Conservation (phyloP, 2,888 invertebrate species). For the Acleris emargana region DNA sequence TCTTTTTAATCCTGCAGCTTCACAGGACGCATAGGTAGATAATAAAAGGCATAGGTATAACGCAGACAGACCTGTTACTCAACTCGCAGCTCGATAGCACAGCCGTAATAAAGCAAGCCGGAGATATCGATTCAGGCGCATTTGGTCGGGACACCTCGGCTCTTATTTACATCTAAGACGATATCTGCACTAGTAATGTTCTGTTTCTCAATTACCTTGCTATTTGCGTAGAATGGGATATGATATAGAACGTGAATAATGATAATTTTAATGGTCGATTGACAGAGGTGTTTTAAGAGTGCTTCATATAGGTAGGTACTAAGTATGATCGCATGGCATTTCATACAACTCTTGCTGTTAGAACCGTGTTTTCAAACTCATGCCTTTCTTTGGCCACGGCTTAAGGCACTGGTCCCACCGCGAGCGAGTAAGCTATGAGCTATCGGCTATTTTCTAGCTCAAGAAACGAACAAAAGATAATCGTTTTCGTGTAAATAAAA, state of each 20-base stretch:
- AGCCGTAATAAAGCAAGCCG: conserved; percentile 34
- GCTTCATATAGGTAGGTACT: too few species aligned
- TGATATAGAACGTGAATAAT: conserved; percentile 9
- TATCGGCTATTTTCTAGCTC: too few species aligned
- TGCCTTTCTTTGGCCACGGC: too few species aligned
- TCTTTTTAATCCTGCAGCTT: neutral
- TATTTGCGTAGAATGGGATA: conserved; percentile 10
- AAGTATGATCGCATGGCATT: too few species aligned
- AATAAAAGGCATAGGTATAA: conserved; percentile 13
- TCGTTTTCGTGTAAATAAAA: too few species aligned
- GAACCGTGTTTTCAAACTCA: too few species aligned
- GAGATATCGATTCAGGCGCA: conserved; percentile 34
- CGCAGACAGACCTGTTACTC: conserved; percentile 34
- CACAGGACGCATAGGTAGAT: conserved; percentile 14
- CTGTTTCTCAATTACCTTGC: conserved; percentile 17
- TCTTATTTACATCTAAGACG: conserved; percentile 35
- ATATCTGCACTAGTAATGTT: conserved; percentile 22
- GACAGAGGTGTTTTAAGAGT: too few species aligned
- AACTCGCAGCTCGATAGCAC: conserved; percentile 23
- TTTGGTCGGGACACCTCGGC: conserved; percentile 34
- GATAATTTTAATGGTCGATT: neutral
- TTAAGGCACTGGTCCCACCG: too few species aligned
- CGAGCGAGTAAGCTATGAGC: too few species aligned
- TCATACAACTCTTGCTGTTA: too few species aligned
- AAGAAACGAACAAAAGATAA: too few species aligned